Evolutionary conservation across 2,113 vertebrate species (phyloP).

Genomic region (Lamprologus ornatipinnis): DNA sequence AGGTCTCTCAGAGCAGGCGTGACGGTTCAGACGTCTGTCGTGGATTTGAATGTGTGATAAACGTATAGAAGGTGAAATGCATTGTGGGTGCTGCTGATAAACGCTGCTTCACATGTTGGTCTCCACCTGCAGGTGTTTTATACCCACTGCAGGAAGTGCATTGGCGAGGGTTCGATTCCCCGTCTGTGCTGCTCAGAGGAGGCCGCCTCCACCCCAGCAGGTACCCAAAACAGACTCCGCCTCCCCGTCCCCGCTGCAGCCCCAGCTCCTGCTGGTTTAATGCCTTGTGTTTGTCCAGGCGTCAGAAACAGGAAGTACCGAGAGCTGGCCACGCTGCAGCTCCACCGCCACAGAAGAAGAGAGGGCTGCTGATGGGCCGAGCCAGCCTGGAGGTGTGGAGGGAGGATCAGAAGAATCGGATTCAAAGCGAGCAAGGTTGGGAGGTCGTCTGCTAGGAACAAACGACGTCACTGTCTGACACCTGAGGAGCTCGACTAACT

Average conservation of each 20-base stretch:
- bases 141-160: neutral
- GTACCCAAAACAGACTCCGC: neutral
- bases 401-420: neutral
- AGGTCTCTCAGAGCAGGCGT: neutral
- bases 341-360: constrained; percentile 1
- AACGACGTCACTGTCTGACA: fast-evolving
- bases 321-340: neutral
- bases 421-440: neutral
- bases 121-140: neutral
- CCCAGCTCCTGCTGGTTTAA: neutral
- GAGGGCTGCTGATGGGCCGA: neutral
- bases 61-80: neutral
- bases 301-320: neutral
- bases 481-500: neutral
- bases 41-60: neutral
- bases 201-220: neutral
- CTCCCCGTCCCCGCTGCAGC: neutral
- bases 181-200: neutral
- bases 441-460: neutral
- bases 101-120: neutral
- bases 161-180: constrained; percentile 25
- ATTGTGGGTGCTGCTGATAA: neutral
- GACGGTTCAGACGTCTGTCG: neutral
- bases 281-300: neutral
- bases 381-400: neutral